Conservation (phyloP, 2,888 invertebrate genomes). For the Amblyjoppa fuscipennis region DNA sequence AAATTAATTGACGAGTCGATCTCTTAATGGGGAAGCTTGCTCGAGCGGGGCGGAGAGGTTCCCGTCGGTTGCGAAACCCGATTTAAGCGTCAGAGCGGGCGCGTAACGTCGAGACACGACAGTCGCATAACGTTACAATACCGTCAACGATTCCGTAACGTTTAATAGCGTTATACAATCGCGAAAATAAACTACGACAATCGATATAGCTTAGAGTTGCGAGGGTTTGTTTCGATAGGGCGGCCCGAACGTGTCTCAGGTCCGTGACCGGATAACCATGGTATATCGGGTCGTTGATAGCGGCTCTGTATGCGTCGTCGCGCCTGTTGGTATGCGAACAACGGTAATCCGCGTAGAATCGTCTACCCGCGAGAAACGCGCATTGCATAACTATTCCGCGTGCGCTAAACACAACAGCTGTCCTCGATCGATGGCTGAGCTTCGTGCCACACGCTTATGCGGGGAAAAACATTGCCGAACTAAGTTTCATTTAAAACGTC, state of each 20-base stretch:
- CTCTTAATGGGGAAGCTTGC: background rate
- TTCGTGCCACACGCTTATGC: conserved; percentile 8
- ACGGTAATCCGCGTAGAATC: conserved; percentile 7
- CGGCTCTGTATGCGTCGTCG: conserved; percentile 44
- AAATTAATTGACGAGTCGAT: too few relatives aligned
- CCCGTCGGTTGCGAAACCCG: background rate
- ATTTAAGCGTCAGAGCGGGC: background rate
- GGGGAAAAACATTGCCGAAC: background rate
- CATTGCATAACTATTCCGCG: conserved; percentile 63
- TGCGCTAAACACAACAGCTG: conserved; percentile 62
- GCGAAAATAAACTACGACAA: background rate
- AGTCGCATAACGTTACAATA: background rate
- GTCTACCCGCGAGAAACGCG: conserved; percentile 46
- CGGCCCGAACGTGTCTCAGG: conserved; percentile 35
- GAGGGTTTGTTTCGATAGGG: background rate
- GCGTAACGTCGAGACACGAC: background rate
- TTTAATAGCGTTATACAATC: too few relatives aligned
- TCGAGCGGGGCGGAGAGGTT: background rate
- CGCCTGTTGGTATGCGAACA: conserved; percentile 31
- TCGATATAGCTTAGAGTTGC: background rate
- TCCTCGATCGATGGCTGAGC: conserved; percentile 53
- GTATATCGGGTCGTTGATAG: conserved; percentile 62
- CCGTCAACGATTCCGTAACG: too few relatives aligned
- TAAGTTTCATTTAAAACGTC: background rate
- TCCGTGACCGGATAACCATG: conserved; percentile 59